Conservation (phyloP, 2,888 invertebrate species). For the Hipparchia semele region DNA sequence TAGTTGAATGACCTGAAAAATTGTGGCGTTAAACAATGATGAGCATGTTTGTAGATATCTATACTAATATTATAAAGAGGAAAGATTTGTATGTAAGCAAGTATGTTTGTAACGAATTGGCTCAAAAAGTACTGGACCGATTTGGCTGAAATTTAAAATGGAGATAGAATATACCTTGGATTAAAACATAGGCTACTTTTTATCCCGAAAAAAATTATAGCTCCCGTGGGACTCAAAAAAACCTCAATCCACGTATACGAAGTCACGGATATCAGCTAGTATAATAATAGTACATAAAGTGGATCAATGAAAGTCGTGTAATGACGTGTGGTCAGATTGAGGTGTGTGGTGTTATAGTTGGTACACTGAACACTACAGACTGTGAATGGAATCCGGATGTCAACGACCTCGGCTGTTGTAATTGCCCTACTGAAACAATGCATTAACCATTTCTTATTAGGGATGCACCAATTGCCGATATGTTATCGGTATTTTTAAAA, state of each 20-base stretch:
- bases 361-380: conserved; percentile 8
- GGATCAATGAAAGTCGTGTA: conserved; percentile 36
- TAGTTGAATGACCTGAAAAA: conserved; percentile 24
- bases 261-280: too few species aligned
- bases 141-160: too few species aligned
- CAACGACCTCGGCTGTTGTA: conserved; percentile 37
- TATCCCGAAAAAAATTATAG: too few species aligned
- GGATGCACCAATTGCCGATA: too few species aligned
- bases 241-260: too few species aligned
- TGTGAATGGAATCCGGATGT: conserved; percentile 26
- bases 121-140: too few species aligned
- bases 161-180: too few species aligned
- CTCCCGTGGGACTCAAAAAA: too few species aligned
- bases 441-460: conserved; percentile 18
- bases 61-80: conserved; percentile 23
- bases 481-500: too few species aligned
- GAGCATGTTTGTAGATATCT: conserved; percentile 9
- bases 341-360: conserved; percentile 5
- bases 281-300: conserved; percentile 3
- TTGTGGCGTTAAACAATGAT: conserved; percentile 16
- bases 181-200: too few species aligned
- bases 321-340: conserved; percentile 19
- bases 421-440: conserved; percentile 28
- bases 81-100: not conserved
- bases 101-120: too few species aligned